phyloP scores from a whole-genome alignment of 2,113 vertebrate species.

The Percopsis transmontana region DNA sequence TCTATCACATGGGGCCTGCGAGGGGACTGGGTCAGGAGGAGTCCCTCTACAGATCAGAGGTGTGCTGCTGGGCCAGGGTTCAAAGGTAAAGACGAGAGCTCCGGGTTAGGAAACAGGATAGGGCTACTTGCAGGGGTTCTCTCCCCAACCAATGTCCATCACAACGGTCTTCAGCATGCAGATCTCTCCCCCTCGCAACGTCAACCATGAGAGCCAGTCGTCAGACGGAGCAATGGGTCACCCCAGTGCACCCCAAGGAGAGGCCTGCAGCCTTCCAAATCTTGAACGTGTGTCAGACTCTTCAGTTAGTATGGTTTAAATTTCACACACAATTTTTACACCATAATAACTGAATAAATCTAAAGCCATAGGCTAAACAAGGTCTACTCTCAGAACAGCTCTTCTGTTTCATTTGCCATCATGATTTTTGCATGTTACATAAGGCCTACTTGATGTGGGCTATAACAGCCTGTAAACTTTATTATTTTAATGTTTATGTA shows the following conservation, averaged over 20 bases:
- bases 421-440: too few species aligned
- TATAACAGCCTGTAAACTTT: too few species aligned
- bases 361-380: too few species aligned
- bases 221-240: slow-evolving; percentile 29
- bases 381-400: too few species aligned
- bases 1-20: slow-evolving; percentile 83
- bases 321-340: background rate
- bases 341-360: too few species aligned
- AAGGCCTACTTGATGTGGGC: too few species aligned
- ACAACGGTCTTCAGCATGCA: slow-evolving; percentile 20
- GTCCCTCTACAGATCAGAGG: slow-evolving; percentile 65
- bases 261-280: background rate
- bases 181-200: slow-evolving; percentile 2
- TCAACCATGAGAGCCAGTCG: background rate
- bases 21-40: slow-evolving; percentile 55
- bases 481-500: too few species aligned
- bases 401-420: too few species aligned
- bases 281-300: slow-evolving; percentile 3
- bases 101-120: slow-evolving; percentile 48
- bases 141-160: slow-evolving; percentile 40
- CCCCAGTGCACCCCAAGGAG: slow-evolving; percentile 3
- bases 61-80: slow-evolving; percentile 64
- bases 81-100: slow-evolving; percentile 68
- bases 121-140: slow-evolving; percentile 44
- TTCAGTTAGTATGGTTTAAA: slow-evolving; percentile 2